Conservation (phyloP, 2,888 invertebrate species). For the Heliconius ethilla region DNA sequence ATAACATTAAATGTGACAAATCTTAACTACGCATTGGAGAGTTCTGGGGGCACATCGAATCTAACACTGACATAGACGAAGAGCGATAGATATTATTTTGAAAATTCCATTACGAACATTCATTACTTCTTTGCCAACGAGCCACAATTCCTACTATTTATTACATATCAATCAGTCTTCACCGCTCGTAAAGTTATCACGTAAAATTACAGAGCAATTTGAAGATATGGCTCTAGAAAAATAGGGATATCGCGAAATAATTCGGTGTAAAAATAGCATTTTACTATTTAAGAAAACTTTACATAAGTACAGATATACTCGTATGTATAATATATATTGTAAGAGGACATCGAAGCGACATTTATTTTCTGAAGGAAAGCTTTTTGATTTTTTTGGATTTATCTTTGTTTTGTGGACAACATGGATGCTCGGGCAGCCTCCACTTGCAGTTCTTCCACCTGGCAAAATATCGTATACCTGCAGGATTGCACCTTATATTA, state of each 20-base stretch:
- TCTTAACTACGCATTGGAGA: slow-evolving; percentile 73
- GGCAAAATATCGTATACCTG: slow-evolving; percentile 92
- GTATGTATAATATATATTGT: slow-evolving; percentile 50
- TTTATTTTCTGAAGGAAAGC: slow-evolving; percentile 79
- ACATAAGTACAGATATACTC: slow-evolving; percentile 63
- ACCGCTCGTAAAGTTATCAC: slow-evolving; percentile 76
- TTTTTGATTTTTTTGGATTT: slow-evolving; percentile 77
- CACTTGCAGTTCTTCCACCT: slow-evolving; percentile 91
- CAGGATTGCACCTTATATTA: slow-evolving; percentile 82
- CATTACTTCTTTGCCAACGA: slow-evolving; percentile 67
- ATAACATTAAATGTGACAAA: slow-evolving; percentile 73
- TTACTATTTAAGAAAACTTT: slow-evolving; percentile 72
- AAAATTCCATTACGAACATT: slow-evolving; percentile 66
- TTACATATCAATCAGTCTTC: slow-evolving; percentile 82
- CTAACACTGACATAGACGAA: slow-evolving; percentile 77
- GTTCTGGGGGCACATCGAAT: slow-evolving; percentile 74
- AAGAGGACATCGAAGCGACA: slow-evolving; percentile 72
- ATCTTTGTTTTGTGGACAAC: slow-evolving; percentile 84
- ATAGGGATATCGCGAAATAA: slow-evolving; percentile 57
- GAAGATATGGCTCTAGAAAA: slow-evolving; percentile 70
- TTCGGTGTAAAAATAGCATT: slow-evolving; percentile 78
- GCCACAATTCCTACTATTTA: slow-evolving; percentile 67
- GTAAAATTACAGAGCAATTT: slow-evolving; percentile 71
- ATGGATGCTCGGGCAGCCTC: slow-evolving; percentile 87
- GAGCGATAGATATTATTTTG: slow-evolving; percentile 59